Conservation (phyloP, 2,113 vertebrate species). For the Petrocephalus microphthalmus region DNA sequence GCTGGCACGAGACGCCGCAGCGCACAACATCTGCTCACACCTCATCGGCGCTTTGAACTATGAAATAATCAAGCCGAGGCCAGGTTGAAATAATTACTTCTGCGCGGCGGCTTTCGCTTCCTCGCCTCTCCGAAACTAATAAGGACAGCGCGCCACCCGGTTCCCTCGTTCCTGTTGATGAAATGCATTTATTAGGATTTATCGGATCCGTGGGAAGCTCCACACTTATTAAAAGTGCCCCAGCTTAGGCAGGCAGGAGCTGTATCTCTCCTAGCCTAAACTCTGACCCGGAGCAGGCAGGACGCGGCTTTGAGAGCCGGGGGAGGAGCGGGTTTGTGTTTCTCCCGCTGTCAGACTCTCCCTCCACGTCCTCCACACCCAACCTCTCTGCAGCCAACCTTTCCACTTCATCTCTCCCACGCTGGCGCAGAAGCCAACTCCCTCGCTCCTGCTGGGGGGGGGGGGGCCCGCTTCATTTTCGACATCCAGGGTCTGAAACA, state of each 20-base stretch:
- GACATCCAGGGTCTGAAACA: not conserved
- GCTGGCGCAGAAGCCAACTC: not conserved
- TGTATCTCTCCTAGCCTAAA: not conserved
- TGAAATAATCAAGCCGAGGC: not conserved
- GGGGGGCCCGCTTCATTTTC: not conserved
- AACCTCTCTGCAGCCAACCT: not conserved
- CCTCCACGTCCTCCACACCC: not conserved
- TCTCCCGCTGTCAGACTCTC: not conserved
- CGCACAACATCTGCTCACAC: constrained; percentile 10
- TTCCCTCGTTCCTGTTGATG: not conserved
- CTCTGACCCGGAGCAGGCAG: not conserved
- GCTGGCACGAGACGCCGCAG: not conserved
- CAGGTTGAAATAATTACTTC: constrained; percentile 9
- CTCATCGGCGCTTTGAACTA: constrained; percentile 8
- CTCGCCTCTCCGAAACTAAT: constrained; percentile 7
- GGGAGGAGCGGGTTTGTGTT: not conserved
- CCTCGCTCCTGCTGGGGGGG: not conserved
- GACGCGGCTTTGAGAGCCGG: not conserved
- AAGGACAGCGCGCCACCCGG: not conserved
- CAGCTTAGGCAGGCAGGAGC: not conserved
- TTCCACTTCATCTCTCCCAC: not conserved
- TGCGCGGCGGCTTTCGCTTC: not conserved
- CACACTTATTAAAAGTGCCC: not conserved
- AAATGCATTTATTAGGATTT: constrained; percentile 10
- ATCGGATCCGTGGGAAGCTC: not conserved